A percentile compares a stretch with the other conserved stretches of the same genome.
Conservation (phyloP, 1,140 invertebrate species). For the Pseudomyrmex gracilis region DNA sequence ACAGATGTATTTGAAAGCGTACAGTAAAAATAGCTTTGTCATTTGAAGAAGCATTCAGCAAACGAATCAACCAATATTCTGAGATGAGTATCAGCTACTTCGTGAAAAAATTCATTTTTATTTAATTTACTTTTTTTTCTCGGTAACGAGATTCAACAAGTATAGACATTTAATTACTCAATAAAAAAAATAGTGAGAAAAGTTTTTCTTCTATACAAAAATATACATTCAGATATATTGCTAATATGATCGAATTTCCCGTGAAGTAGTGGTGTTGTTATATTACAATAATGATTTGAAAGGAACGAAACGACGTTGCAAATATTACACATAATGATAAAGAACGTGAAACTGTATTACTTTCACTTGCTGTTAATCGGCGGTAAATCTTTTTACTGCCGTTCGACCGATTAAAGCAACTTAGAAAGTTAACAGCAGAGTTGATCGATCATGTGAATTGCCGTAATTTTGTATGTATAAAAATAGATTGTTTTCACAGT, state of each 20-base stretch:
- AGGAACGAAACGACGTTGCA: neutral
- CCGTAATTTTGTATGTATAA: constrained; percentile 4
- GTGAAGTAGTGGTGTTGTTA: neutral
- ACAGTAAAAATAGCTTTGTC: neutral
- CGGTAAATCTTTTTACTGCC: constrained; percentile 13
- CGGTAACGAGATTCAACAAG: neutral
- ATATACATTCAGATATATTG: neutral
- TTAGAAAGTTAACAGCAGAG: constrained; percentile 53
- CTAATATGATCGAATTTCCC: neutral
- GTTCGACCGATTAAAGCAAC: constrained; percentile 37
- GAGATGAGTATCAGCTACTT: neutral
- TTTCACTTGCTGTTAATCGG: constrained; percentile 45
- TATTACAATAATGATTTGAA: constrained; percentile 31
- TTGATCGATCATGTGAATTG: constrained; percentile 20
- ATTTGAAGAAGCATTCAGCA: neutral
- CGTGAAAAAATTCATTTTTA: neutral
- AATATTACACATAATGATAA: neutral
- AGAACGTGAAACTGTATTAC: constrained; percentile 16
- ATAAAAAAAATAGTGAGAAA: neutral
- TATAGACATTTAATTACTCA: neutral
- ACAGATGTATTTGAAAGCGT: neutral
- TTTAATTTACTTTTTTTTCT: neutral
- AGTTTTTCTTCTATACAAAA: neutral
- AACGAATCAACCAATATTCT: neutral
- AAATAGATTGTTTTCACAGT: constrained; percentile 15